Evolutionary conservation across 1,140 invertebrate genomes (phyloP).

Genomic region (Notospermus geniculatus): DNA sequence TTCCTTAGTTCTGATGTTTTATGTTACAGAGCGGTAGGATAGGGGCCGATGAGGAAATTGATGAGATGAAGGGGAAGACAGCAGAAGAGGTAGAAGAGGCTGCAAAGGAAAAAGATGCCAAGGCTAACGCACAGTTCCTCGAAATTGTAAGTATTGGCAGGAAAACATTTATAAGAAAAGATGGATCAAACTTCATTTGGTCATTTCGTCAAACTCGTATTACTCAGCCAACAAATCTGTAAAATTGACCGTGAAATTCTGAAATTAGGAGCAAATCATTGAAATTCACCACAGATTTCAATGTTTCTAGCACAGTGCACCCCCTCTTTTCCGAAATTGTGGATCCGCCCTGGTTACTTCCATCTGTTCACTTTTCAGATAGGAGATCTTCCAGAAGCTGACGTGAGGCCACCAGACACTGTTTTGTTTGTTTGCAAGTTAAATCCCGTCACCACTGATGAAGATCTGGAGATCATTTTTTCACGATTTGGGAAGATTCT

Average conservation of each 20-base stretch:
- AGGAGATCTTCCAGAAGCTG: conserved; percentile 94
- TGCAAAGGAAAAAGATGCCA: conserved; percentile 87
- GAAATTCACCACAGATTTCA: too few species aligned
- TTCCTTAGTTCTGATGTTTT: too few species aligned
- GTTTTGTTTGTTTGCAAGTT: conserved; percentile 99
- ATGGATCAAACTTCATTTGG: conserved; percentile 10
- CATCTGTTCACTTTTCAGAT: conserved; percentile 54
- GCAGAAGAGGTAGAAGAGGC: conserved; percentile 83
- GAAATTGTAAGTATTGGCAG: conserved; percentile 72
- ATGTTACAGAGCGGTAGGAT: conserved; percentile 75
- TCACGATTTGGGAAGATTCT: conserved; percentile 92
- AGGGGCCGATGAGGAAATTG: conserved; percentile 90
- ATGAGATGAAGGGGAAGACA: conserved; percentile 83
- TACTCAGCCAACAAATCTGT: too few species aligned
- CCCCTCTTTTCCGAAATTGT: too few species aligned
- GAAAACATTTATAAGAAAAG: neutral
- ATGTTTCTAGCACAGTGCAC: too few species aligned
- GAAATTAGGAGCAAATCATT: too few species aligned
- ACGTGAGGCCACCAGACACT: conserved; percentile 97
- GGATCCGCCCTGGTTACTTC: too few species aligned
- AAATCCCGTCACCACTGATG: conserved; percentile 98
- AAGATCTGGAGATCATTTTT: conserved; percentile 97
- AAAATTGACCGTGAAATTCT: too few species aligned
- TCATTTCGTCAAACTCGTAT: too few species aligned
- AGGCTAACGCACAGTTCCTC: conserved; percentile 92